Evolutionary conservation across 2,888 invertebrate species (phyloP), one percentile per base, ranked within the genome.

Genomic region (Hyposoter didymator): DNA sequence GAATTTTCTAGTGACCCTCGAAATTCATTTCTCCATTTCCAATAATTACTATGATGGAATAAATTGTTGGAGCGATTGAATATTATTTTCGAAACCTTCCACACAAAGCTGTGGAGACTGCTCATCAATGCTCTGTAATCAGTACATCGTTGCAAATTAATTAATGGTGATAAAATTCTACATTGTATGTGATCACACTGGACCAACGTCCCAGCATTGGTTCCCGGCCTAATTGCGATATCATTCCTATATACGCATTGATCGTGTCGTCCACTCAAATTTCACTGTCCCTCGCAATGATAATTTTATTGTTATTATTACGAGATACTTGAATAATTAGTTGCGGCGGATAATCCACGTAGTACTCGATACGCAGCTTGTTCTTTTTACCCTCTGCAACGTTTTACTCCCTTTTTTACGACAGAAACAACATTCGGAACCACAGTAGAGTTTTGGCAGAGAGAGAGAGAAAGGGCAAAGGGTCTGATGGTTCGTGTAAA

Each of bases 401-500:
- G 22, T 19, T 55, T 28, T 49, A 22, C 35, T 69, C 66, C 19
- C 7, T 2, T 17, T 78, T 85, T 83, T 83, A 85, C 76, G 80
- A 73, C 72, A 19, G 7, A 39, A 43, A 28, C 55, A 55, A 55
- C 39, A 49, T 66, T 66, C 17, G 59, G 39, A 62, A 19, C 47
- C 47, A 62, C n/a, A 45, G 17, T 67, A 79, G 32, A 32, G 43
- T 81, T 84, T 69, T 69, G 73, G 22, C 66, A 66, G 67, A 64
- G 28, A 62, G 28, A 59, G 72, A 64, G 28, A 59, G 22, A 43
- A 35, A 39, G 39, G 64, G 35, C 32, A 73, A 72, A 69, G 73
- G 83, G 70, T 80, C 82, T 74, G 84, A 86, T 86, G 66, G 83
- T 52, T 78, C 82, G 67, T 84, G 84, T 82, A 81, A 84, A 84